Conservation (phyloP, 2,113 vertebrate species). For the Ictalurus punctatus region DNA sequence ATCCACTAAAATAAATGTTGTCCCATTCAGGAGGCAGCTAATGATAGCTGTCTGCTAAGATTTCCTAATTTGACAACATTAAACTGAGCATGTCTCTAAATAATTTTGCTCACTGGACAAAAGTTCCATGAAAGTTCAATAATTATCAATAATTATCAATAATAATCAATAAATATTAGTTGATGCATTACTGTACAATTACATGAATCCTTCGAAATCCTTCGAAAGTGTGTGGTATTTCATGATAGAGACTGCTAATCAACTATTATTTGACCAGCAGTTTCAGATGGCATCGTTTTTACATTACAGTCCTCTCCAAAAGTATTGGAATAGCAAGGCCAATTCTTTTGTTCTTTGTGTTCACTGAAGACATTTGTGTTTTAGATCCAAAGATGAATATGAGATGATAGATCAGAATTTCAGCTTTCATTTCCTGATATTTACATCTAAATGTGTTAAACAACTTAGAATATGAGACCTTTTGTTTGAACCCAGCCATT, state of each 20-base stretch:
- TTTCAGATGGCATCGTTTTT: background rate
- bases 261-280: background rate
- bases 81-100: background rate
- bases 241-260: background rate
- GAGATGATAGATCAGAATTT: too few relatives aligned
- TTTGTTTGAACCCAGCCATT: too few relatives aligned
- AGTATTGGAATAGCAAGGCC: too few relatives aligned
- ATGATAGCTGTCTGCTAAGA: background rate
- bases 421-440: too few relatives aligned
- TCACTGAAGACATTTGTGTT: too few relatives aligned
- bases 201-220: background rate
- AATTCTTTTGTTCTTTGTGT: too few relatives aligned
- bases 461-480: too few relatives aligned
- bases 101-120: background rate
- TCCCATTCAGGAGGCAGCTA: too few relatives aligned
- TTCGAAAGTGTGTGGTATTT: background rate
- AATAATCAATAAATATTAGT: background rate
- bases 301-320: too few relatives aligned
- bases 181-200: background rate
- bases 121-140: background rate
- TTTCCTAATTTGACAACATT: background rate
- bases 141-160: background rate
- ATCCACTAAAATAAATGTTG: background rate
- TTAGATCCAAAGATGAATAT: too few relatives aligned
- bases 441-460: too few relatives aligned